Conservation (phyloP, 2,888 invertebrate genomes). For the Plagiodera versicolora region DNA sequence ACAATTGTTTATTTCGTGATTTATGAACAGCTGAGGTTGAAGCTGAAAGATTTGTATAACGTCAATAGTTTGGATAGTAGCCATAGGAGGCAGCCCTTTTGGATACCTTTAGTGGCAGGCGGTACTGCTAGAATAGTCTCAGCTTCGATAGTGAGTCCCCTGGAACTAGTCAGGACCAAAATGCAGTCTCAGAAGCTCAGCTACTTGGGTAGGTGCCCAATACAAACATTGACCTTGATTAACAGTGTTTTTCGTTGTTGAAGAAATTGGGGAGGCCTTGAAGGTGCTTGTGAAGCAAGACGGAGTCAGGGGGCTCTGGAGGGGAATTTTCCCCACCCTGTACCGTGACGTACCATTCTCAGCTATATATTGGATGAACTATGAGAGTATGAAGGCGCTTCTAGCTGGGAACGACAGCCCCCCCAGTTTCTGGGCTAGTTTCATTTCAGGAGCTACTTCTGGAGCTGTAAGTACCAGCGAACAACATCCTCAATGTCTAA, state of each 20-base stretch:
- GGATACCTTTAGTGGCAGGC: slow-evolving; percentile 85
- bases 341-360: slow-evolving; percentile 90
- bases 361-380: slow-evolving; percentile 93
- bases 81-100: slow-evolving; percentile 60
- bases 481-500: too few species aligned
- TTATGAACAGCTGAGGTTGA: slow-evolving; percentile 85
- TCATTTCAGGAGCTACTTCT: slow-evolving; percentile 77
- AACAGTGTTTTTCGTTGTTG: slow-evolving; percentile 31
- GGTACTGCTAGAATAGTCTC: slow-evolving; percentile 82
- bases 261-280: slow-evolving; percentile 65
- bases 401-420: slow-evolving; percentile 59
- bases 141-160: slow-evolving; percentile 85
- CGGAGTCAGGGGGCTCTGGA: slow-evolving; percentile 82
- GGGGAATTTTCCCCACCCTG: slow-evolving; percentile 84
- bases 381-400: slow-evolving; percentile 71
- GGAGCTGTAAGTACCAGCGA: slow-evolving; percentile 71
- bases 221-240: not conserved
- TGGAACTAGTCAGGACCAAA: slow-evolving; percentile 96
- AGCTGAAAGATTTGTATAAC: slow-evolving; percentile 63
- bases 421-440: slow-evolving; percentile 72
- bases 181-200: slow-evolving; percentile 94
- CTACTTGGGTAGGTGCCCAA: slow-evolving; percentile 65
- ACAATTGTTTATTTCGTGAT: slow-evolving; percentile 97
- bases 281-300: slow-evolving; percentile 64
- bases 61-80: slow-evolving; percentile 49